Evolutionary conservation across 1,140 invertebrate species (phyloP), one percentile per base, ranked within the genome.

Genomic region (Drosophila kanapiae): DNA sequence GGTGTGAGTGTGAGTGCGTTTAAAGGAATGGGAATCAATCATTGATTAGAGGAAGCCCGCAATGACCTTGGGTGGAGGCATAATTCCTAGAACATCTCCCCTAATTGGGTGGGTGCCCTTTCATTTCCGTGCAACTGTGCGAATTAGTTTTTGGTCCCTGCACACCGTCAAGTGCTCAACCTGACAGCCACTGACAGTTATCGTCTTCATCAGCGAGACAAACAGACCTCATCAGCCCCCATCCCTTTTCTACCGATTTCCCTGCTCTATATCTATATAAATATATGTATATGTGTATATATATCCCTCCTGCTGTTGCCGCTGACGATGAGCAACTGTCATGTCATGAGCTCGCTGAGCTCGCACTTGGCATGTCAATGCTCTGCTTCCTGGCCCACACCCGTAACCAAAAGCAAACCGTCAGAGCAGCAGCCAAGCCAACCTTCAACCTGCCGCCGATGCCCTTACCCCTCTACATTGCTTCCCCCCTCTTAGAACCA

Each of bases 311-410:
- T 47, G 45, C 37, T 68, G 59, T 49, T 61, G 65, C 48, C 47
- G 40, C 31, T 54, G 74, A 78, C 82, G 80, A 80, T 69, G 76
- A 82, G 83, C 72, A 75, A 80, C 80, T 83, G 84, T 80, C 84
- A 82, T 88, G 84, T 87, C 83, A 83, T 69, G 71, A 68, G 71
- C 71, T 59, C 42, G 67, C 57, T 47, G 51, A 65, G 42, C 40
- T 33, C 61, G 70, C 75, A 82, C 82, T 86, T 86, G 80, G 75
- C 80, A 87, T 88, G 84, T 87, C 84, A 88, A 88, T 82, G 84
- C 75, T 79, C 60, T 57, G 58, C 43, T 64, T 51, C 38, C 60
- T 38, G 45, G 23, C 45, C 27, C 47, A 16, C 7, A 51, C 6
- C 48, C 33, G 14, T 54, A 54, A 54, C 51, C 51, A 14, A 54